These are phyloP conservation scores for Camponotus fellah DNA, from an alignment of 2,888 invertebrate genomes.

Conservation along the genomic window DNA sequence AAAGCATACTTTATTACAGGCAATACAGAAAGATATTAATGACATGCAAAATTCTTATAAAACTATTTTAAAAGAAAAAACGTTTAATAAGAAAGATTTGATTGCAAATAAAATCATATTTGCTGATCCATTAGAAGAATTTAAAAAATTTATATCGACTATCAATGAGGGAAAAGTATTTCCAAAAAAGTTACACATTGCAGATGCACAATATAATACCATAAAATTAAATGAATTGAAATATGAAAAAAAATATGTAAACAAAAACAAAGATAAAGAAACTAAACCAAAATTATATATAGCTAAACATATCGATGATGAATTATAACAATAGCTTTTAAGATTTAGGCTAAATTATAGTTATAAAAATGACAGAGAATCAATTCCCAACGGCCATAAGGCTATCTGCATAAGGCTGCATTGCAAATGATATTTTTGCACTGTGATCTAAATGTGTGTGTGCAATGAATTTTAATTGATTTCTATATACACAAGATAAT, in stretches of 20 bases:
- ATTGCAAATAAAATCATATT: constrained; percentile 44
- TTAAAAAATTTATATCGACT: constrained; percentile 63
- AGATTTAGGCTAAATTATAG: constrained; percentile 67
- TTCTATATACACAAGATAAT: constrained; percentile 54
- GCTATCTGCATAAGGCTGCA: constrained; percentile 47
- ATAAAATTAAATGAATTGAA: constrained; percentile 47
- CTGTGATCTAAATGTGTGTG: constrained; percentile 57
- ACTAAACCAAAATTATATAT: constrained; percentile 60
- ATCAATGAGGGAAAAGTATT: constrained; percentile 60
- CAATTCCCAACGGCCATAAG: constrained; percentile 57
- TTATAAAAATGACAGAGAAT: constrained; percentile 58
- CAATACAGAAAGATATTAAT: constrained; percentile 50
- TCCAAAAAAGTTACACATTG: constrained; percentile 58
- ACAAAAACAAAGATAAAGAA: constrained; percentile 57
- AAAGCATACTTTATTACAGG: constrained; percentile 36
- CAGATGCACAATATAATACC: constrained; percentile 37
- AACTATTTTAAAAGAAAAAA: constrained; percentile 33
- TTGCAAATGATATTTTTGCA: constrained; percentile 73
- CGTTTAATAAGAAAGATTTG: constrained; percentile 25
- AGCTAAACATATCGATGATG: constrained; percentile 77
- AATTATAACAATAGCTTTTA: constrained; percentile 77
- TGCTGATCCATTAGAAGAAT: constrained; percentile 66
- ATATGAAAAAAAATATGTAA: constrained; percentile 57
- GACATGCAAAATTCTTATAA: constrained; percentile 44
- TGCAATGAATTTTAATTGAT: constrained; percentile 63